Evolutionary conservation across 2,113 vertebrate genomes (phyloP).

Genomic region (Corythoichthys intestinalis): DNA sequence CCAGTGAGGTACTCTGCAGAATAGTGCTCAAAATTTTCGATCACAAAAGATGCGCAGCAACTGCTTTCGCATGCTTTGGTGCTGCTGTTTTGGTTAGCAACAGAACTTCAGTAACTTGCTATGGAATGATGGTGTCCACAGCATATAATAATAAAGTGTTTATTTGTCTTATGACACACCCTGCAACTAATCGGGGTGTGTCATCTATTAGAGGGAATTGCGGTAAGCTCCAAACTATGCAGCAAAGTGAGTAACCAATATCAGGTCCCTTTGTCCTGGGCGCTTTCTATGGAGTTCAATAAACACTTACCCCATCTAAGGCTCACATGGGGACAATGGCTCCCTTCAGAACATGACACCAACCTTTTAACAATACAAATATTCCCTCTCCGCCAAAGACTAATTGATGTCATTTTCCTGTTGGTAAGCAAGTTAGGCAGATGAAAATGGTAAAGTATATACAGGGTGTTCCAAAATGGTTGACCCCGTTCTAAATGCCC

Average conservation of each 20-base stretch:
- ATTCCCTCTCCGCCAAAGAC: slow-evolving; percentile 70
- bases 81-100: not conserved
- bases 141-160: not conserved
- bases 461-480: slow-evolving; percentile 40
- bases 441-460: slow-evolving; percentile 57
- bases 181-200: not conserved
- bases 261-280: slow-evolving; percentile 65
- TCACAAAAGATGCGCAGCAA: not conserved
- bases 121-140: not conserved
- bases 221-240: slow-evolving; percentile 67
- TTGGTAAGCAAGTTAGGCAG: slow-evolving; percentile 64
- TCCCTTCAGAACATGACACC: slow-evolving; percentile 71
- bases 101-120: not conserved
- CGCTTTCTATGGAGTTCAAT: slow-evolving; percentile 69
- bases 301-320: slow-evolving; percentile 71
- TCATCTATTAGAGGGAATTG: slow-evolving; percentile 3
- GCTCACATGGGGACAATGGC: slow-evolving; percentile 64
- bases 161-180: not conserved
- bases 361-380: slow-evolving; percentile 68
- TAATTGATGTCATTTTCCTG: slow-evolving; percentile 74
- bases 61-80: not conserved
- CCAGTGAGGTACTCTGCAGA: not conserved
- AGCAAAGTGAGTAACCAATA: slow-evolving; percentile 69
- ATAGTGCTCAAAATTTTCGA: not conserved
- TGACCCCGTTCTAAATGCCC: too few relatives aligned